These are phyloP conservation scores for Amphipyra tragopoginis DNA, from an alignment of 2,888 invertebrate species.

Conservation along the genomic window DNA sequence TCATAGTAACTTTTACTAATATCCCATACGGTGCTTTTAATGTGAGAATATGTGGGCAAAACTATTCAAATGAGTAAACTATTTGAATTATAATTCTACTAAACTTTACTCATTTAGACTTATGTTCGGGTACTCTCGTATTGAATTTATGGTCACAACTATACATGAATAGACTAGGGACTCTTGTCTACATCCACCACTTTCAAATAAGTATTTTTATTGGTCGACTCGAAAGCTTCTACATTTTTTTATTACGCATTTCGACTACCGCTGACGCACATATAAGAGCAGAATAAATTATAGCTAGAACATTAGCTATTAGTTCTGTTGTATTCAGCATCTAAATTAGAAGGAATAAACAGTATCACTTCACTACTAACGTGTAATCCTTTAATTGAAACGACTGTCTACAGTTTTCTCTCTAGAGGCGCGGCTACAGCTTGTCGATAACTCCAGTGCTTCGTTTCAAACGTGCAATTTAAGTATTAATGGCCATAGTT, in stretches of 20 bases:
- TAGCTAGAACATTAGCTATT: no score
- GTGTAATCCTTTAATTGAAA: slow-evolving; percentile 37
- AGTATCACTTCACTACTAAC: neutral
- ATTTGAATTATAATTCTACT: slow-evolving; percentile 23
- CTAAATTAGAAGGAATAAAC: neutral
- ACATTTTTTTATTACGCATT: no score
- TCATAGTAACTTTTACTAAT: slow-evolving; percentile 53
- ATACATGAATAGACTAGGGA: neutral
- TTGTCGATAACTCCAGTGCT: slow-evolving; percentile 30
- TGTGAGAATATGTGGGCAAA: slow-evolving; percentile 44
- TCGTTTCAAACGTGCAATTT: slow-evolving; percentile 33
- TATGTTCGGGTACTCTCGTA: slow-evolving; percentile 15
- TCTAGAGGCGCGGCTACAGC: slow-evolving; percentile 18
- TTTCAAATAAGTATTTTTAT: no score
- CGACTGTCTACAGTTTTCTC: slow-evolving; percentile 17
- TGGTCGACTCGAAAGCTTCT: no score
- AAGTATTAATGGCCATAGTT: slow-evolving; percentile 27
- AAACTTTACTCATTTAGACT: slow-evolving; percentile 44
- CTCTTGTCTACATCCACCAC: no score
- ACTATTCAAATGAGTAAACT: slow-evolving; percentile 37
- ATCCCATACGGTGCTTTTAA: slow-evolving; percentile 39
- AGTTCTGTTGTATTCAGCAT: no score
- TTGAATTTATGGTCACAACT: slow-evolving; percentile 20
- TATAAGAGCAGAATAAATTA: no score
- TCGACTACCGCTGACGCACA: neutral